These are phyloP conservation scores for Semotilus atromaculatus DNA, from an alignment of 2,797 vertebrate species.

Conservation along the genomic window DNA sequence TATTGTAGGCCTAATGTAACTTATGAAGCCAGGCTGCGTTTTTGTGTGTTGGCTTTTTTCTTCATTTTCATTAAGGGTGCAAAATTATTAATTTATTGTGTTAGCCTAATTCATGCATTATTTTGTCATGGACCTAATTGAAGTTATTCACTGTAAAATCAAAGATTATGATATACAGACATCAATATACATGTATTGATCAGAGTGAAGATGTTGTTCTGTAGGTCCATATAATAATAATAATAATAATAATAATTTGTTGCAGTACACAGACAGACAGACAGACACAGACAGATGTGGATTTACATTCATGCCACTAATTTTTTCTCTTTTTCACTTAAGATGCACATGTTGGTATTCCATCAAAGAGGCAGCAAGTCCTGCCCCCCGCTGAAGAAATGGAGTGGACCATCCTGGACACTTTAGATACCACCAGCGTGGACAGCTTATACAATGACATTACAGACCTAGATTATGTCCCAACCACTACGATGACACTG, in stretches of 20 bases:
- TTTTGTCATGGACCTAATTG: background rate
- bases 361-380: constrained; percentile 1
- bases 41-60: too few relatives aligned
- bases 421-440: background rate
- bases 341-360: background rate
- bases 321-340: background rate
- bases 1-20: too few relatives aligned
- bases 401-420: background rate
- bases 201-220: background rate
- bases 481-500: too few relatives aligned
- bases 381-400: background rate
- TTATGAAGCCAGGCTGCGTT: too few relatives aligned
- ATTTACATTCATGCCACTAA: too few relatives aligned
- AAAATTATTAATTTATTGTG: too few relatives aligned
- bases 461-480: background rate
- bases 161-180: too few relatives aligned
- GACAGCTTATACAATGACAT: too few relatives aligned
- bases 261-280: too few relatives aligned
- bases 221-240: background rate
- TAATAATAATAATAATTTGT: too few relatives aligned
- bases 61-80: too few relatives aligned
- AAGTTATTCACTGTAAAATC: background rate
- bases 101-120: background rate
- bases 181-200: background rate
- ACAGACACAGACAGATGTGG: background rate